A percentile compares a stretch with the other conserved stretches of the same genome.
These are phyloP conservation scores for Himantopus leucocephalus DNA, from an alignment of 2,113 vertebrate genomes.

Conservation along the genomic window DNA sequence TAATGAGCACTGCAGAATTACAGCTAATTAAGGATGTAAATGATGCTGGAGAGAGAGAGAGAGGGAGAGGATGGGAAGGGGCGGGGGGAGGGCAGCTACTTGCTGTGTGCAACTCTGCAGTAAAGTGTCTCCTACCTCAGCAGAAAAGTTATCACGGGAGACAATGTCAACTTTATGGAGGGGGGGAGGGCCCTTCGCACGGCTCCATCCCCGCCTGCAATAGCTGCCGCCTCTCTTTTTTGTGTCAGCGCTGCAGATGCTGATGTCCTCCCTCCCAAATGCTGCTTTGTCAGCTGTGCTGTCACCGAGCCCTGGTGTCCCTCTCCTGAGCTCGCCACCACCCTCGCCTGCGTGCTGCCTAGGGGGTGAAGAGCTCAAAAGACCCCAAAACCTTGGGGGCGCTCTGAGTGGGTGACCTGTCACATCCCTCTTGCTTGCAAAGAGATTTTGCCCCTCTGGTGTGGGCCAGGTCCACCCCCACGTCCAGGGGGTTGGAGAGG, in stretches of 20 bases:
- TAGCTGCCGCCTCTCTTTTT: neutral
- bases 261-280: constrained; percentile 17
- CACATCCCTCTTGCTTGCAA: neutral
- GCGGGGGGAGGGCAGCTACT: constrained; percentile 43
- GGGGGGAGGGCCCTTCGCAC: neutral
- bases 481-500: neutral
- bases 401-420: neutral
- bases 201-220: neutral
- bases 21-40: constrained; percentile 91
- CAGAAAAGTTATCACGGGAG: constrained; percentile 85
- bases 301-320: neutral
- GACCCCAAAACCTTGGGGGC: neutral
- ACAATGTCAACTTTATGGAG: constrained; percentile 85
- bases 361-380: neutral
- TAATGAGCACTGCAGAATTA: constrained; percentile 87
- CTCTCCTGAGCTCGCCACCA: rapidly evolving
- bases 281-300: constrained; percentile 18
- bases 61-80: neutral
- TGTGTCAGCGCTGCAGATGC: constrained; percentile 9
- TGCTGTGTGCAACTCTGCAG: constrained; percentile 85
- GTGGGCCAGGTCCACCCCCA: neutral
- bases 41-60: constrained; percentile 81
- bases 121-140: constrained; percentile 90
- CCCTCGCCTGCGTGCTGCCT: rapidly evolving
- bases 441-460: neutral